phyloP scores from a whole-genome alignment of 2,113 vertebrate genomes.

The Cyanocitta stelleri region DNA sequence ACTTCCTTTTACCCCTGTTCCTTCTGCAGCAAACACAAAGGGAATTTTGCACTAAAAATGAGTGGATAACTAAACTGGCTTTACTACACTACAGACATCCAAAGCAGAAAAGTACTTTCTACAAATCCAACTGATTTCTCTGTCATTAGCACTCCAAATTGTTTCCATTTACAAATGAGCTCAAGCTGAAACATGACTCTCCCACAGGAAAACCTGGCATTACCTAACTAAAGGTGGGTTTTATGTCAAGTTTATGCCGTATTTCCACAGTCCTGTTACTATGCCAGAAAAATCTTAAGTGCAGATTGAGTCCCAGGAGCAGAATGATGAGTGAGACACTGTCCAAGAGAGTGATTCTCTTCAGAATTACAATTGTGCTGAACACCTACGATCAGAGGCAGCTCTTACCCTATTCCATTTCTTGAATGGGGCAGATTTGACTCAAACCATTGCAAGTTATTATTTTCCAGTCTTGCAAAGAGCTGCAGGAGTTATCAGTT shows the following conservation, averaged over 20 bases:
- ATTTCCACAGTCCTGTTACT: background rate
- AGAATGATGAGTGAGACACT: background rate
- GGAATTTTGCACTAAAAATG: background rate
- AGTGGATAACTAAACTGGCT: background rate
- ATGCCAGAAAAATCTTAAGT: background rate
- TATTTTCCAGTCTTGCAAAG: background rate
- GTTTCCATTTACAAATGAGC: background rate
- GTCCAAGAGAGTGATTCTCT: background rate
- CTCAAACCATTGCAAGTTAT: background rate
- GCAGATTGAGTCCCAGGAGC: background rate
- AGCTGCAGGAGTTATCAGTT: background rate
- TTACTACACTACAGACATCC: background rate
- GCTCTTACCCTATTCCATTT: background rate
- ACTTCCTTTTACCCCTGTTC: background rate
- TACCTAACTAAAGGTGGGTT: background rate
- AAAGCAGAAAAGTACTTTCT: background rate
- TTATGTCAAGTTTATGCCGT: background rate
- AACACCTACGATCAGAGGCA: background rate
- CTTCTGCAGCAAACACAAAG: background rate
- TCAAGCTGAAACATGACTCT: background rate
- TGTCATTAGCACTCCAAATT: background rate
- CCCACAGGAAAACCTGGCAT: background rate
- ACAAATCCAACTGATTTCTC: background rate
- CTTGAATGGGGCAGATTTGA: background rate
- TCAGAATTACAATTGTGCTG: background rate